These are phyloP conservation scores for Saimiri boliviensis DNA, from an alignment of 2,113 vertebrate genomes.

Conservation along the genomic window DNA sequence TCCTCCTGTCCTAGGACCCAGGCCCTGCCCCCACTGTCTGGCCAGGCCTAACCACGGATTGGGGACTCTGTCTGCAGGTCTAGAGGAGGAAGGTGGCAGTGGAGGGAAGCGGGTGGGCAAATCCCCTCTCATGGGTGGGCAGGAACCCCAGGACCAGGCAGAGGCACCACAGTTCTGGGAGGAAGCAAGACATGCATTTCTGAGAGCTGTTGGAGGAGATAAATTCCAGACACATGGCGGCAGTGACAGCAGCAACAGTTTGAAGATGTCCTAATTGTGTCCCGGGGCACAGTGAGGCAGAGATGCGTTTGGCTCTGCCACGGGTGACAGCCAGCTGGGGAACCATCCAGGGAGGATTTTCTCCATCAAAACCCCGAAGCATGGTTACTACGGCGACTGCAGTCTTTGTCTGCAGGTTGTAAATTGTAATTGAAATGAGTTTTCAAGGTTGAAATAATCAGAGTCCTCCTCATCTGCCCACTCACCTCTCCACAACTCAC, in stretches of 20 bases:
- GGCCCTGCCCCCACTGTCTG: neutral
- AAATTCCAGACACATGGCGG: constrained; percentile 43
- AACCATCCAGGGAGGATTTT: constrained; percentile 44
- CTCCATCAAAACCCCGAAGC: constrained; percentile 55
- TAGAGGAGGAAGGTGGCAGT: neutral
- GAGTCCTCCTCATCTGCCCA: neutral
- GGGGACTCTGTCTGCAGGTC: neutral
- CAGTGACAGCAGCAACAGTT: constrained; percentile 61
- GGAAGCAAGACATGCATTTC: neutral
- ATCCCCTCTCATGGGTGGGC: neutral
- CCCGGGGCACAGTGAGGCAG: constrained; percentile 67
- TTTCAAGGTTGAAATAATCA: constrained; percentile 80
- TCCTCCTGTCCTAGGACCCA: neutral
- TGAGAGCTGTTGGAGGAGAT: constrained; percentile 26
- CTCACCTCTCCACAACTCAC: neutral
- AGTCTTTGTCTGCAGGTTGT: constrained; percentile 77
- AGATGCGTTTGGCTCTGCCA: constrained; percentile 47
- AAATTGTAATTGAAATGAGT: constrained; percentile 80
- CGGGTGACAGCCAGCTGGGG: constrained; percentile 61
- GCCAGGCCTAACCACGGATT: neutral
- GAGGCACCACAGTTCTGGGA: neutral
- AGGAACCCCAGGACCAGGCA: neutral
- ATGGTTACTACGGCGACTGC: constrained; percentile 69
- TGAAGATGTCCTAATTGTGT: constrained; percentile 81
- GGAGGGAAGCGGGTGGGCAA: neutral